These are phyloP conservation scores for Pedetes capensis DNA, from an alignment of 2,113 vertebrate genomes.

Conservation along the genomic window DNA sequence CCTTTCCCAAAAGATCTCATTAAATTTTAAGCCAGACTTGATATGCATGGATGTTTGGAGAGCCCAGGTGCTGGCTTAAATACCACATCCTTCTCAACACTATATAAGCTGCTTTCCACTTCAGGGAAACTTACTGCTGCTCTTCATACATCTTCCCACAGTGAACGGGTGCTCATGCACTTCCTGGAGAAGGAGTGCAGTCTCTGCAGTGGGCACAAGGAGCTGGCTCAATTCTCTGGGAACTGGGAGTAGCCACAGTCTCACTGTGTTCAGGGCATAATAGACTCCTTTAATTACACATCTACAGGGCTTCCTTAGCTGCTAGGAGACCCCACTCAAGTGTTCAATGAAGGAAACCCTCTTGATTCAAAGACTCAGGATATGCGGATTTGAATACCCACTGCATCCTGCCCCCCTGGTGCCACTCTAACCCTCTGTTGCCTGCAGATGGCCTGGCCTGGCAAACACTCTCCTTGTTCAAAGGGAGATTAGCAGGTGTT, in stretches of 20 bases:
- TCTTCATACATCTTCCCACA: constrained; percentile 54
- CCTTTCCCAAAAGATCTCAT: background rate
- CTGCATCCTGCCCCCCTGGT: constrained; percentile 75
- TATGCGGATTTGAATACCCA: constrained; percentile 64
- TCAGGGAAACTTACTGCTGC: background rate
- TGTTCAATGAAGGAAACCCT: constrained; percentile 74
- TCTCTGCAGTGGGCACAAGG: background rate
- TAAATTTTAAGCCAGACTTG: constrained; percentile 47
- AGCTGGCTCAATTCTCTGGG: constrained; percentile 68
- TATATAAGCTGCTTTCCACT: constrained; percentile 27
- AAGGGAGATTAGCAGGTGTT: constrained; percentile 75
- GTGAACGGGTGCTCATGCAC: background rate
- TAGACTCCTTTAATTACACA: constrained; percentile 68
- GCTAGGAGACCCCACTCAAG: constrained; percentile 76
- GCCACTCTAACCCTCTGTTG: constrained; percentile 66
- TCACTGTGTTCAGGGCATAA: constrained; percentile 71
- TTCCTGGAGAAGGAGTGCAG: constrained; percentile 55
- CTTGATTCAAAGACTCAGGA: constrained; percentile 77
- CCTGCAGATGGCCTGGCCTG: constrained; percentile 73
- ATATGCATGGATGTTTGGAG: background rate
- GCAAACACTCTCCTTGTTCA: constrained; percentile 72
- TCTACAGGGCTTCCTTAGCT: constrained; percentile 69
- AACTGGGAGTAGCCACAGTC: constrained; percentile 57
- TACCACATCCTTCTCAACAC: background rate
- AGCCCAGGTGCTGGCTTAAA: constrained; percentile 34